Evolutionary conservation across 2,797 vertebrate species (phyloP).

Genomic region (Macropodus opercularis): DNA sequence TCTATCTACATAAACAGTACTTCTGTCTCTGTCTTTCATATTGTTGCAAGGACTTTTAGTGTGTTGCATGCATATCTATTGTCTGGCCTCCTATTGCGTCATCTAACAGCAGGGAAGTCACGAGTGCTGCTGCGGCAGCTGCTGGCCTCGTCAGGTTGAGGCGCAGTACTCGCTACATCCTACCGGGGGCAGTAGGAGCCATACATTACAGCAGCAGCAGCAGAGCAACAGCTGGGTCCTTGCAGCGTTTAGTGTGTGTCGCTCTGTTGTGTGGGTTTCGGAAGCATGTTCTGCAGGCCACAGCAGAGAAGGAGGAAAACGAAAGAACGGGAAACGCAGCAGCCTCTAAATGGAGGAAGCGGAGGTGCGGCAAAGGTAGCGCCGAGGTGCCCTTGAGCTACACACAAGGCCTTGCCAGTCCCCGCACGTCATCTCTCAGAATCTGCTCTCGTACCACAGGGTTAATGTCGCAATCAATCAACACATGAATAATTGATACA

Average conservation of each 20-base stretch:
- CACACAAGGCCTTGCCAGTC: neutral
- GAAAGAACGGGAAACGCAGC: neutral
- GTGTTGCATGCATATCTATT: conserved; percentile 29
- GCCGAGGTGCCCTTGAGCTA: neutral
- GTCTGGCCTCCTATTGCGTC: conserved; percentile 64
- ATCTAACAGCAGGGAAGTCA: conserved; percentile 69
- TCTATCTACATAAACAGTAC: conserved; percentile 1
- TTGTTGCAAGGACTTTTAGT: conserved; percentile 3
- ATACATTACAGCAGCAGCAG: conserved; percentile 47
- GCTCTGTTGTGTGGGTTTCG: conserved; percentile 14
- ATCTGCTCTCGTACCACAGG: conserved; percentile 16
- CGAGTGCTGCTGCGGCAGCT: conserved; percentile 62
- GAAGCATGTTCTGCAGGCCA: conserved; percentile 12
- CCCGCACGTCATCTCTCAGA: neutral
- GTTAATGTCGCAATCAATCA: conserved; percentile 39
- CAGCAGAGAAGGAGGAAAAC: neutral
- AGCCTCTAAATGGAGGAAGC: too few relatives aligned
- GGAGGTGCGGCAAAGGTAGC: neutral
- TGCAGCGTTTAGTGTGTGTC: conserved; percentile 21
- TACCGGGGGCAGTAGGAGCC: conserved; percentile 62
- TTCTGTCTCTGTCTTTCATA: conserved; percentile 2
- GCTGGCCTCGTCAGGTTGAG: conserved; percentile 44
- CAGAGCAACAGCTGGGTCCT: conserved; percentile 36
- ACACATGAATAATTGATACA: neutral
- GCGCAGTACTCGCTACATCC: conserved; percentile 43